Base-by-base conservation (phyloP, 2,113 vertebrate species). In the Aythya baeri region DNA sequence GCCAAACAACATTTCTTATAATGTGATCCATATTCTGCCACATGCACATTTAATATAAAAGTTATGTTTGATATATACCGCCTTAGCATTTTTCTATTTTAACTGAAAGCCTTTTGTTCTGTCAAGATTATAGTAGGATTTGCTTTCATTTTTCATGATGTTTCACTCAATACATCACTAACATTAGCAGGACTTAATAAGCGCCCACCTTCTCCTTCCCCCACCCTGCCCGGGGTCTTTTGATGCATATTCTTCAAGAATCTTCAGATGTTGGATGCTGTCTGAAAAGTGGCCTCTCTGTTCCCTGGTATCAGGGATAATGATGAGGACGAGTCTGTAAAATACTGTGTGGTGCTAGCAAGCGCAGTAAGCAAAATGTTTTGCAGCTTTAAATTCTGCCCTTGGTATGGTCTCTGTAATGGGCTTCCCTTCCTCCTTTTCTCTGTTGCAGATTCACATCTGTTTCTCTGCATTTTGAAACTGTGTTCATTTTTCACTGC, bases 21-120 rank as follows among this genome's bases (percentile, higher is more conserved):
- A 98, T 97, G 83, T 95, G 96, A 97, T 97, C 98, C 97, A 98
- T 94, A 97, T 86, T 93, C 97, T 17, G 15, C 96, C 92, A 92
- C 97, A 97, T 94, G 95, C 96, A 70, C 94, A 31, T 97, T 97
- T 97, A 97, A 98, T 98, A 97, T 93, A 91, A 93, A 97, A 97
- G 97, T 94, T 97, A 98, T 98, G 97, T 97, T 94, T 97, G 96
- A 96, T 97, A 97, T 97, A 97, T 97, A 79, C 96, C 72, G 83
- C 96, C 91, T 54, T 83, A 87, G 81, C 96, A 54, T 95, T 97
- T 89, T 96, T 95, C 95, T n/a, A 62, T 96, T 80, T 96, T 88
- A 52, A 98, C 97, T 97, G 97, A 98, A 97, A 96, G 97, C 91
- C 97, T 98, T 98, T 98, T 98, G 98, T 98, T 98, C 95, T 43